phyloP scores from a whole-genome alignment of 2,888 invertebrate genomes.

The Papilio demoleus region DNA sequence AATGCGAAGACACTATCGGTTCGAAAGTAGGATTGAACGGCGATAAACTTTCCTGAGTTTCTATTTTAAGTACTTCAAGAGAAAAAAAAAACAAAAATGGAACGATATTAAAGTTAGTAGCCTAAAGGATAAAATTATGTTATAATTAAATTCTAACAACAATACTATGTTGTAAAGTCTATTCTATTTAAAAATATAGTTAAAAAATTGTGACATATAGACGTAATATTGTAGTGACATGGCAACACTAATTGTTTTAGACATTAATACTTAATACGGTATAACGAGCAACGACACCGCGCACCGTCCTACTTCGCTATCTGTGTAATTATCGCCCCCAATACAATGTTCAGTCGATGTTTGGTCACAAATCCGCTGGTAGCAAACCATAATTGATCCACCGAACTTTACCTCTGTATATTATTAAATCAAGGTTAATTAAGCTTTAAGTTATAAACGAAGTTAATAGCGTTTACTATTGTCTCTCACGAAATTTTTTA shows the following conservation, averaged over 20 bases:
- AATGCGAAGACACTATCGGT: slow-evolving; percentile 35
- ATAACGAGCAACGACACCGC: slow-evolving; percentile 29
- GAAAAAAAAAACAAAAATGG: neutral
- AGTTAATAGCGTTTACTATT: no score
- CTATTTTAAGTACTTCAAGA: slow-evolving; percentile 3
- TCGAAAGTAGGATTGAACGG: slow-evolving; percentile 23
- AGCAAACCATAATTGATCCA: neutral
- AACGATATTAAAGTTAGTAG: neutral
- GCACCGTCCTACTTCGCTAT: slow-evolving; percentile 36
- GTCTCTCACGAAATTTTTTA: no score
- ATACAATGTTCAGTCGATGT: slow-evolving; percentile 6
- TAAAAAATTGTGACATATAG: no score
- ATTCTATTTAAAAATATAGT: no score
- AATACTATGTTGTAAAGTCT: no score
- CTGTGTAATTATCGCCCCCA: slow-evolving; percentile 32
- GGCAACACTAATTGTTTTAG: slow-evolving; percentile 32
- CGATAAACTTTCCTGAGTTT: slow-evolving; percentile 29
- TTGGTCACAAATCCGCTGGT: neutral
- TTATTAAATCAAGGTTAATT: neutral
- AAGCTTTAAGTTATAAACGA: no score
- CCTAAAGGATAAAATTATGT: no score
- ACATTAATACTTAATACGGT: slow-evolving; percentile 32
- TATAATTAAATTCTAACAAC: no score
- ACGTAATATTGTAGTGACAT: neutral
- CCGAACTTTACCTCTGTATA: neutral